A percentile compares a stretch with the other conserved stretches of the same genome.
phyloP scores from a whole-genome alignment of 2,113 vertebrate species.

The Anhinga anhinga region DNA sequence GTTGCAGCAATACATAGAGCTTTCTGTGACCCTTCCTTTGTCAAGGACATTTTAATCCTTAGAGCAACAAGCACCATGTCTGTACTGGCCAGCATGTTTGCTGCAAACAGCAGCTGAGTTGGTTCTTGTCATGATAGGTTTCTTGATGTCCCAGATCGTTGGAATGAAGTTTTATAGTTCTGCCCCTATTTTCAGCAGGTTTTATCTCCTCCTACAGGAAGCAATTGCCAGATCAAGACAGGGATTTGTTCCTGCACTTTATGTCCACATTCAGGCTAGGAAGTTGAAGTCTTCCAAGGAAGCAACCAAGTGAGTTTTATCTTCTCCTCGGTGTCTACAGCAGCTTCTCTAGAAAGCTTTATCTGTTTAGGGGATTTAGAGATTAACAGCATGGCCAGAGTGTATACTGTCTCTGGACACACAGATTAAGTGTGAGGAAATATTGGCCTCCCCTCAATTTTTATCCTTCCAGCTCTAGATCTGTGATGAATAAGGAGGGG shows the following conservation, averaged over 20 bases:
- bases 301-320: slow-evolving; percentile 31
- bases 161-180: not conserved
- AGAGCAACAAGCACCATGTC: not conserved
- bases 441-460: not conserved
- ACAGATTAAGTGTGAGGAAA: slow-evolving; percentile 25
- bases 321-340: not conserved
- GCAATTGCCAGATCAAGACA: slow-evolving; percentile 2
- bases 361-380: slow-evolving; percentile 7
- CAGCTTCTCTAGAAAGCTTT: slow-evolving; percentile 38
- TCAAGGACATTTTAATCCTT: not conserved
- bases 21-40: not conserved
- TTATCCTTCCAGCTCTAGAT: slow-evolving; percentile 13
- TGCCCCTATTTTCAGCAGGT: not conserved
- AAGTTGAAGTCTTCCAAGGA: not conserved
- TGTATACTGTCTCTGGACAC: not conserved
- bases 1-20: not conserved
- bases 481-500: not conserved
- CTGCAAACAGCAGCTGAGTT: not conserved
- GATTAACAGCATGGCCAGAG: slow-evolving; percentile 4
- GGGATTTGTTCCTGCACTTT: not conserved
- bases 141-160: not conserved
- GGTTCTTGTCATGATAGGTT: not conserved
- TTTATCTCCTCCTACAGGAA: slow-evolving; percentile 7
- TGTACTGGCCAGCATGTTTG: not conserved
- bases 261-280: not conserved